These are phyloP conservation scores for Antheraea assamensis DNA, from an alignment of 2,888 invertebrate genomes.

Conservation along the genomic window DNA sequence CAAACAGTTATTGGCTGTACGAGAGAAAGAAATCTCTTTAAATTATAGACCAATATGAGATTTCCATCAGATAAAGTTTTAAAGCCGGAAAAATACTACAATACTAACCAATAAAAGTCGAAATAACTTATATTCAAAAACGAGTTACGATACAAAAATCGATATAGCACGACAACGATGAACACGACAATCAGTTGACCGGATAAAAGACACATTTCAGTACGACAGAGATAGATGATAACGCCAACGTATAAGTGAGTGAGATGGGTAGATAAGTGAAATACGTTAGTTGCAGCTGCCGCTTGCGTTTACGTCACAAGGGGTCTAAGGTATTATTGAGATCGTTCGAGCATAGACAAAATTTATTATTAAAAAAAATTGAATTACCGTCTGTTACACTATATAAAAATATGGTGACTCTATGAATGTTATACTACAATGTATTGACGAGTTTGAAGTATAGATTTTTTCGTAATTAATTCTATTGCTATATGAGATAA, in stretches of 20 bases:
- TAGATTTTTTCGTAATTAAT: background rate
- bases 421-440: background rate
- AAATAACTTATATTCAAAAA: constrained; percentile 31
- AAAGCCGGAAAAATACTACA: constrained; percentile 11
- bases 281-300: constrained; percentile 80
- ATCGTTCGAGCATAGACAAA: constrained; percentile 64
- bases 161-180: constrained; percentile 60
- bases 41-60: background rate
- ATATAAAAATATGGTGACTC: background rate
- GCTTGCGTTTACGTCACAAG: constrained; percentile 75
- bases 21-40: background rate
- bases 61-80: constrained; percentile 10
- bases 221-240: constrained; percentile 48
- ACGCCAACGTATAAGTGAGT: constrained; percentile 43
- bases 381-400: constrained; percentile 19
- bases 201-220: constrained; percentile 67
- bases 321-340: constrained; percentile 70
- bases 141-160: constrained; percentile 47
- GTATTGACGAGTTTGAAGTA: background rate
- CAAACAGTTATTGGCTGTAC: background rate
- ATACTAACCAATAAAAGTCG: constrained; percentile 12
- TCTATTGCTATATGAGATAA: background rate
- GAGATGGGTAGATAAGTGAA: constrained; percentile 52
- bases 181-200: constrained; percentile 59
- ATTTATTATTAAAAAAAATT: constrained; percentile 45